Conservation (phyloP, 1,140 invertebrate species). For the Lasaia peninsularis region DNA sequence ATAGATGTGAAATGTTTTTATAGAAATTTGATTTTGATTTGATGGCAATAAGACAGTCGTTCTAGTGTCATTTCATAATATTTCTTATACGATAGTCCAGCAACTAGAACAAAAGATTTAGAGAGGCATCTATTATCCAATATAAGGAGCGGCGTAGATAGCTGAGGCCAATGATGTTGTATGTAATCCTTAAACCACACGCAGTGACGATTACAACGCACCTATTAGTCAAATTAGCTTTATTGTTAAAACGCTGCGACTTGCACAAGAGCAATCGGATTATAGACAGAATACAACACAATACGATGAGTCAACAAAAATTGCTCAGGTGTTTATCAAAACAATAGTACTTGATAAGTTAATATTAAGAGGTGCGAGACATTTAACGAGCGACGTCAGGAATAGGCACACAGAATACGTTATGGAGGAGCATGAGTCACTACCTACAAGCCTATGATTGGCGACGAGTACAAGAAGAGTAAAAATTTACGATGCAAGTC, state of each 20-base stretch:
- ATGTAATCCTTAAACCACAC: slow-evolving; percentile 70
- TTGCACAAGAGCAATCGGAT: slow-evolving; percentile 65
- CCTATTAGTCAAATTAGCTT: slow-evolving; percentile 76
- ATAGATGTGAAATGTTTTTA: no score
- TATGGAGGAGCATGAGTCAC: slow-evolving; percentile 50
- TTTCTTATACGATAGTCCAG: slow-evolving; percentile 18
- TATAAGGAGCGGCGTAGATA: slow-evolving; percentile 42
- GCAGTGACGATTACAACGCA: slow-evolving; percentile 72
- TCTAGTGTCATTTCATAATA: neutral
- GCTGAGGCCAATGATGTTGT: slow-evolving; percentile 47
- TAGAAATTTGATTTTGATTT: no score
- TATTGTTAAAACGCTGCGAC: slow-evolving; percentile 63
- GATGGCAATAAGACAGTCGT: no score
- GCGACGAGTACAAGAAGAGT: slow-evolving; percentile 46
- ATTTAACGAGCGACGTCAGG: slow-evolving; percentile 43
- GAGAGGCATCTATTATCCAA: slow-evolving; percentile 52
- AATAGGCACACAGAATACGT: slow-evolving; percentile 48
- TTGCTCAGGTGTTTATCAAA: slow-evolving; percentile 70
- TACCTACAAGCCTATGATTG: slow-evolving; percentile 25
- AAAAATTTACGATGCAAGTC: slow-evolving; percentile 47
- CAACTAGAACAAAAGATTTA: slow-evolving; percentile 63
- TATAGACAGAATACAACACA: slow-evolving; percentile 62
- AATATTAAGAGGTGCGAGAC: slow-evolving; percentile 66
- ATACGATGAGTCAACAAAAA: slow-evolving; percentile 72
- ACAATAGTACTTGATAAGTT: slow-evolving; percentile 75